Base-by-base conservation (phyloP, 2,797 vertebrate species). In the Sebastes nivosus region DNA sequence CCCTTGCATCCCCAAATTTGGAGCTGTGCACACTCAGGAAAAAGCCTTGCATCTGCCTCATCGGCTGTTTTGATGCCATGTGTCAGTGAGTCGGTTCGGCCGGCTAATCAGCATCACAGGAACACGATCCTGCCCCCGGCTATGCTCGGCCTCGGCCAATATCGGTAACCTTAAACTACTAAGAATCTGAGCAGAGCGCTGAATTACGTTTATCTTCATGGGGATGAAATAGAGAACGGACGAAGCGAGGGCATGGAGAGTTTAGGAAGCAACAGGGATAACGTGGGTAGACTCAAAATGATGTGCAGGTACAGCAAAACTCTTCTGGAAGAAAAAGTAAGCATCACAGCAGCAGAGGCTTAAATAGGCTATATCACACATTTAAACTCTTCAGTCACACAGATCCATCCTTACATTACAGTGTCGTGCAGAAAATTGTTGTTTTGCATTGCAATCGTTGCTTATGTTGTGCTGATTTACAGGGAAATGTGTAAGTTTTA, bases 171-270 rank as follows among this genome's bases (percentile, higher is more conserved):
- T 85, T 87, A 91, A 90, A 87, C 86, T 78, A 59, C 79, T 87
- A 86, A 77, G 77, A 91, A 84, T 78, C 77, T 55, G 72, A 79
- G 80, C 82, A 34, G 75, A 69, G 77, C 10, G 34, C 71, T 70
- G 87, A 88, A 88, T 92, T 92, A 88, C 50, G 72, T 91, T 88
- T 88, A 81, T 89, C 87, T 89, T 85, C 75, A 77, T 50, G 78
- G 71, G 82, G 86, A 81, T 90, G 88, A 84, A 82, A 84, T 58
- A 46, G 71, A 80, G 77, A 82, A 83, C 6, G 10, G 58, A 72
- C 67, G 68, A 46, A 60, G 63, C 25, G 83, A 76, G 87, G 75
- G 75, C 84, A 75, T 1, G 8, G 75, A 72, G 83, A 84, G 84
- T 90, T 91, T 68, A 87, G 74, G 68, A 60, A 81, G 88, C 67